These are phyloP conservation scores for Chironomus tepperi DNA, from an alignment of 1,140 invertebrate genomes.

Conservation along the genomic window DNA sequence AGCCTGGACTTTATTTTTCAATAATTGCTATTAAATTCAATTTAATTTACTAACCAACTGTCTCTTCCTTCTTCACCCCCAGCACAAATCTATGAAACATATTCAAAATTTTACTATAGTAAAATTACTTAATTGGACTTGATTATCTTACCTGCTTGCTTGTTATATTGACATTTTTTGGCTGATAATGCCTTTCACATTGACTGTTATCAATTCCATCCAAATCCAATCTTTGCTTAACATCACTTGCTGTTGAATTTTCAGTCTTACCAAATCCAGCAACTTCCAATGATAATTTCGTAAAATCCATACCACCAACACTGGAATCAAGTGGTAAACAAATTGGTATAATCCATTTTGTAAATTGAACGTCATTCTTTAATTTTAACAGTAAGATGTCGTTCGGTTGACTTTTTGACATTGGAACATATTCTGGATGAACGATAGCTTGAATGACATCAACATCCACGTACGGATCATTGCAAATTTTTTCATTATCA, in stretches of 20 bases:
- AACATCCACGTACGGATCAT: slow-evolving; percentile 45
- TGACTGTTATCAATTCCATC: slow-evolving; percentile 31
- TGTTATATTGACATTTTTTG: background rate
- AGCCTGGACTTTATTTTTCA: no score
- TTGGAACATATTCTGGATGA: slow-evolving; percentile 52
- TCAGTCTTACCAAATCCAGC: slow-evolving; percentile 60
- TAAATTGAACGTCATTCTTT: slow-evolving; percentile 44
- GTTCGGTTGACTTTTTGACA: slow-evolving; percentile 44
- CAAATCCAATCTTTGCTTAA: slow-evolving; percentile 37
- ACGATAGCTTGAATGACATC: slow-evolving; percentile 46
- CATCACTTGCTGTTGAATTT: slow-evolving; percentile 37
- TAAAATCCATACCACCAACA: slow-evolving; percentile 33
- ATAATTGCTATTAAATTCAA: no score
- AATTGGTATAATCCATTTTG: slow-evolving; percentile 55
- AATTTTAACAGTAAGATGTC: slow-evolving; percentile 62
- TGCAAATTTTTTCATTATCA: slow-evolving; percentile 40
- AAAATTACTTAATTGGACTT: no score
- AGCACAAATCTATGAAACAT: slow-evolving; percentile 20
- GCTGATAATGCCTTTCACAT: background rate
- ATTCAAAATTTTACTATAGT: no score
- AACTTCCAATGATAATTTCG: slow-evolving; percentile 42
- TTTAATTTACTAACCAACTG: background rate
- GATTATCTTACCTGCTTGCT: background rate
- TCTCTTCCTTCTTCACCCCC: slow-evolving; percentile 12
- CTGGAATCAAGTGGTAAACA: slow-evolving; percentile 51